phyloP scores from a whole-genome alignment of 2,888 invertebrate species.

The Volucella zonaria region DNA sequence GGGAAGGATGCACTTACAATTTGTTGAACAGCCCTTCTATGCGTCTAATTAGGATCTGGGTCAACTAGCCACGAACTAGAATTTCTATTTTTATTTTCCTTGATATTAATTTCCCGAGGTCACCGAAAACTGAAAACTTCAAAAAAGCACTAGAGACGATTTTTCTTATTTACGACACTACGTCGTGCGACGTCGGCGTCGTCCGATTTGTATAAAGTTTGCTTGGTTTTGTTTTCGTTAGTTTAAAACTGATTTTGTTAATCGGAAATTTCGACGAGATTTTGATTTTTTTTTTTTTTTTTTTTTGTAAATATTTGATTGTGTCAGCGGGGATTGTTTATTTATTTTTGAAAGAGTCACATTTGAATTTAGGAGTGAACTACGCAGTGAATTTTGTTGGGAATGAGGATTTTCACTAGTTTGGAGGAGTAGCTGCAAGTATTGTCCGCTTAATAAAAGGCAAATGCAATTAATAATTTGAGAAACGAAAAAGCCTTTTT shows the following conservation, averaged over 20 bases:
- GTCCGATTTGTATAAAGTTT: background rate
- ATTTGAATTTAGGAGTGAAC: background rate
- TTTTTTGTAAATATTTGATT: no score
- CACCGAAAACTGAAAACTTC: conserved; percentile 58
- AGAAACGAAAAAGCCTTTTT: conserved; percentile 3
- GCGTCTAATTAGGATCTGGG: conserved; percentile 31
- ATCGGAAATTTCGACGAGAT: no score
- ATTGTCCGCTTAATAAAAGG: conserved; percentile 21
- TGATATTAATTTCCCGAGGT: conserved; percentile 14
- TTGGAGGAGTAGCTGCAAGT: background rate
- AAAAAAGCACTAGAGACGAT: background rate
- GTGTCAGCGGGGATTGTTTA: background rate
- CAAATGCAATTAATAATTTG: conserved; percentile 11
- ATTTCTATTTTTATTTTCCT: conserved; percentile 46
- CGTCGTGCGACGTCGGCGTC: conserved; percentile 11
- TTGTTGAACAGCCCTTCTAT: conserved; percentile 17
- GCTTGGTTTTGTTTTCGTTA: conserved; percentile 7
- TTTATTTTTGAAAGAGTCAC: background rate
- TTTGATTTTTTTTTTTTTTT: no score
- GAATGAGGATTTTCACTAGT: background rate
- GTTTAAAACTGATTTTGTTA: no score
- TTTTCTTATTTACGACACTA: conserved; percentile 9
- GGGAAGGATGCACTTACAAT: conserved; percentile 42
- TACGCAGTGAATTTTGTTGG: conserved; percentile 3
- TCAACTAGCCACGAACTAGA: conserved; percentile 51